Conservation (phyloP, 2,888 invertebrate species). For the Anodontia alba region DNA sequence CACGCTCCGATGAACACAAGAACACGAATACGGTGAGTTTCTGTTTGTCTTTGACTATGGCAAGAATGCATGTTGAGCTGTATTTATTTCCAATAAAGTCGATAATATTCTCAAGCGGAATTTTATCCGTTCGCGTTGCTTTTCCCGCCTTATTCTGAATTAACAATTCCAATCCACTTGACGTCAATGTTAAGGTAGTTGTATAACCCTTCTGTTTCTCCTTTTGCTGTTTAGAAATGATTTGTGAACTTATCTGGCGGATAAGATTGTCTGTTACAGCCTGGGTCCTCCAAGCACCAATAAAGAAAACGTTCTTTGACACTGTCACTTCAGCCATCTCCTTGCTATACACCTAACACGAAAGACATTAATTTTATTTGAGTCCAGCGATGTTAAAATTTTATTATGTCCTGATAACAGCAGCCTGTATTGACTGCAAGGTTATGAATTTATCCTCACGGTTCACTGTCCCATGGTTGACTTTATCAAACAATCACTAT, state of each 20-base stretch:
- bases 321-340: conserved; percentile 30
- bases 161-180: conserved; percentile 61
- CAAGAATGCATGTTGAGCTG: conserved; percentile 59
- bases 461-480: conserved; percentile 12
- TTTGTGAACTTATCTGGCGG: conserved; percentile 57
- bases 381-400: background rate
- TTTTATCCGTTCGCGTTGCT: conserved; percentile 47
- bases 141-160: conserved; percentile 47
- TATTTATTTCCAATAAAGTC: conserved; percentile 66
- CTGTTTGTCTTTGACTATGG: conserved; percentile 62
- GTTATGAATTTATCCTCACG: background rate
- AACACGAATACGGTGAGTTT: conserved; percentile 68
- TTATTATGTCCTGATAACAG: background rate
- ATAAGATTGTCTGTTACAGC: conserved; percentile 63
- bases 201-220: conserved; percentile 53
- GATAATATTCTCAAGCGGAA: conserved; percentile 61
- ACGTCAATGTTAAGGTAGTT: conserved; percentile 54
- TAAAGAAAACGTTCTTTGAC: conserved; percentile 56
- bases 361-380: too few species aligned
- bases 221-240: conserved; percentile 39
- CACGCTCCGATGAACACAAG: conserved; percentile 54
- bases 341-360: background rate
- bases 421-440: background rate
- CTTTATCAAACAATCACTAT: conserved; percentile 18
- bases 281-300: conserved; percentile 67